phyloP scores from a whole-genome alignment of 2,113 vertebrate genomes.

The Todiramphus chloris region DNA sequence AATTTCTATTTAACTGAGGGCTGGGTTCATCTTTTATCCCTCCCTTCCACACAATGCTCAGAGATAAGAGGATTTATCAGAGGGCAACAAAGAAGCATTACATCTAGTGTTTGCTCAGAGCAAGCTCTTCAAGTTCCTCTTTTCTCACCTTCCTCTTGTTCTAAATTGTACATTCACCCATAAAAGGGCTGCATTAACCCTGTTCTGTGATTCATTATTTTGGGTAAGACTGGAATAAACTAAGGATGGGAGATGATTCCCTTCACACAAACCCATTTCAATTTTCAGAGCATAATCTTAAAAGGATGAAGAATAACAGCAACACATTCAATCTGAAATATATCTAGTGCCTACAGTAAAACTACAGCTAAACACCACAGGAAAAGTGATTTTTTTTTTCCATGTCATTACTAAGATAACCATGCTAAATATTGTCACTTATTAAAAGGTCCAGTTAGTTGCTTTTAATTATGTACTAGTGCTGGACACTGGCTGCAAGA shows the following conservation, averaged over 20 bases:
- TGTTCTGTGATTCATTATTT: background rate
- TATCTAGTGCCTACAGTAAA: background rate
- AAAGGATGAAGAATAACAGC: background rate
- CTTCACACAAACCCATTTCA: background rate
- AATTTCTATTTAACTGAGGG: background rate
- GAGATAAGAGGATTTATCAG: constrained; percentile 8
- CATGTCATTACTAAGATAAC: background rate
- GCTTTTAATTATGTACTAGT: background rate
- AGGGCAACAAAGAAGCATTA: background rate
- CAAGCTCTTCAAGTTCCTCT: background rate
- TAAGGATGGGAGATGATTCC: background rate
- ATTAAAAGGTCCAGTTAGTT: background rate
- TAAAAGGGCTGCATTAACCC: background rate
- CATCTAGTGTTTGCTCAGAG: background rate
- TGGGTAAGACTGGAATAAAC: background rate
- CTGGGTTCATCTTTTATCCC: background rate
- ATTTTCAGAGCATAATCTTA: background rate
- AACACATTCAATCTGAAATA: background rate
- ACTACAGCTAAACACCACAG: background rate
- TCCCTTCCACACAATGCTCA: background rate
- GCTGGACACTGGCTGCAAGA: background rate
- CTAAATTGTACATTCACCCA: background rate
- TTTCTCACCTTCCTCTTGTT: background rate
- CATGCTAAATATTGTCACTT: background rate
- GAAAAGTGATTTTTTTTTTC: background rate